Evolutionary conservation across 2,797 vertebrate species (phyloP), one percentile per base, ranked within the genome.

Genomic region (Megaceryle alcyon): DNA sequence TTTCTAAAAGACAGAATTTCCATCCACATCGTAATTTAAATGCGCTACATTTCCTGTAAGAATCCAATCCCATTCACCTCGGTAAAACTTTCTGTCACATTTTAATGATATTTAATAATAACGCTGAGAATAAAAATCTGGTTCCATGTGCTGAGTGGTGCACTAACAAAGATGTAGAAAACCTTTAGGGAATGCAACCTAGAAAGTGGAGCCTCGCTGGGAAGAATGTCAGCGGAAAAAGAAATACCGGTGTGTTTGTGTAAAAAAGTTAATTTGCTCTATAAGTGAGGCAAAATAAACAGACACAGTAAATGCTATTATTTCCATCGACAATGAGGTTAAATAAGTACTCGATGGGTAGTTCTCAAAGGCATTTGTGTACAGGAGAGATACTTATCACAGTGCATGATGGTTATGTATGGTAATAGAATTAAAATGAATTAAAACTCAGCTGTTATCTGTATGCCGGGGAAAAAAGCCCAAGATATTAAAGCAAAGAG

Each of bases 351-450:
- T 93, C 69, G 81, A 84, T 86, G 80, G 86, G 82, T 66, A 71
- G 92, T 95, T 93, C 95, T 94, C 87, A 82, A 72, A 95, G 70
- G 51, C 78, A 77, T 83, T 94, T 96, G 94, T 95, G 90, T 89
- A 93, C 66, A 53, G 91, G 96, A 92, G 82, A 94, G 78, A 96
- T 95, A 77, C 85, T 97, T 93, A 95, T 96, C 96, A 91, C 76
- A 93, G 95, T 86, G 77, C 94, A 95, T 79, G 92, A 83, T 95
- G 94, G 90, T 82, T 97, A 76, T 28, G 91, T 71, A 53, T 75
- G 90, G 75, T 96, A 97, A 97, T 95, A 93, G 92, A 97, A 97
- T 97, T 96, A 97, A 97, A 98, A 97, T 93, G 76, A 97, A 97
- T 97, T 97, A 96, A 77, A 95, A 88, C 88, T 96, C 89, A 96